A percentile compares a stretch with the other conserved stretches of the same genome.
These are phyloP conservation scores for Macaria notata DNA, from an alignment of 2,888 invertebrate species.

Conservation along the genomic window DNA sequence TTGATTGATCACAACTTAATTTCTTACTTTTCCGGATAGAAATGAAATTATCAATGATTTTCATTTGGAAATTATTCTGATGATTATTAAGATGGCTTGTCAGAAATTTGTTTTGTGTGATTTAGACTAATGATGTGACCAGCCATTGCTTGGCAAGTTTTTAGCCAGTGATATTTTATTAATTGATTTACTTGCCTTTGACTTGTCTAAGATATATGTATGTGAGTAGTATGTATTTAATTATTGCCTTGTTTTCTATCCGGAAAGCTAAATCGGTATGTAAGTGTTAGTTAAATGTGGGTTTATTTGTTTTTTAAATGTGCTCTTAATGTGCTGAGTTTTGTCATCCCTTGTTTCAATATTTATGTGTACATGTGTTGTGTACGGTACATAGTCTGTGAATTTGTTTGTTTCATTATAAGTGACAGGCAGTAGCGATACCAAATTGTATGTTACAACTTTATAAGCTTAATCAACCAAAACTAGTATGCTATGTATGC, in stretches of 20 bases:
- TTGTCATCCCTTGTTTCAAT: slow-evolving; percentile 9
- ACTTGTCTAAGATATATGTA: too few species aligned
- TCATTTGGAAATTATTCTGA: too few species aligned
- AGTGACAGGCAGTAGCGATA: background rate
- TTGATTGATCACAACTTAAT: background rate
- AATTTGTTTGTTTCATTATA: slow-evolving; percentile 35
- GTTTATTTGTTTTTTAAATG: slow-evolving; percentile 24
- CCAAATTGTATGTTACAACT: too few species aligned
- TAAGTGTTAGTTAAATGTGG: slow-evolving; percentile 17
- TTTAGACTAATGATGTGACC: too few species aligned
- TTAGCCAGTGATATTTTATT: too few species aligned
- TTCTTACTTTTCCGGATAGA: slow-evolving; percentile 16
- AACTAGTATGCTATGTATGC: too few species aligned
- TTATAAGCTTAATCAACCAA: too few species aligned
- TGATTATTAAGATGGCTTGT: too few species aligned
- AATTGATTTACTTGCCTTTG: too few species aligned
- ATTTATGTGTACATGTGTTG: background rate
- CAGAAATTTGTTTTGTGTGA: too few species aligned
- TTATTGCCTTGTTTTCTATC: slow-evolving; percentile 15
- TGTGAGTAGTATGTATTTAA: too few species aligned
- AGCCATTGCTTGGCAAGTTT: too few species aligned
- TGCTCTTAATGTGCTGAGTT: slow-evolving; percentile 37
- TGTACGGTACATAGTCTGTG: slow-evolving; percentile 3
- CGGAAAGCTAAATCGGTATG: slow-evolving; percentile 25
- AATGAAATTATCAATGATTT: background rate